Evolutionary conservation across 2,888 invertebrate species (phyloP), one percentile per base, ranked within the genome.

Genomic region (Tetragonula carbonaria): DNA sequence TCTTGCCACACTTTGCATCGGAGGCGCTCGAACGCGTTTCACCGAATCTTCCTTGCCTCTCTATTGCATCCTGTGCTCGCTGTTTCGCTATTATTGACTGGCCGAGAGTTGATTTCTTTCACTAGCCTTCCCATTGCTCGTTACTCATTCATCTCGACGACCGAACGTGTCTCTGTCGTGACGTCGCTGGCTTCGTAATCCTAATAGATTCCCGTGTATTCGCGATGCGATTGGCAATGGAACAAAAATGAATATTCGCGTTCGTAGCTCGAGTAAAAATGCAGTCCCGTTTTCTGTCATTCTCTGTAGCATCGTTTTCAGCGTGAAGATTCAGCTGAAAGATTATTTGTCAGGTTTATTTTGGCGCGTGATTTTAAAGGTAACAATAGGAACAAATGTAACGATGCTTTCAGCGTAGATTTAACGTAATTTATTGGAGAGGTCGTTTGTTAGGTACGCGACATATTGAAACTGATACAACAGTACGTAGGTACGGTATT

Each of bases 1-100:
- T 87, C 81, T 87, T 80, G 50, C 71, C 14, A 66, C 77, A 33
- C 84, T 87, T 82, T 84, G 81, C 78, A 80, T 84, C 81, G 57
- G 63, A 45, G 38, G 55, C 68, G 50, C 33, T 53, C 45, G 45
- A 45, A 45, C 45, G 45, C 45, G 45, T 45, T 45, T 45, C 45
- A 53, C 18, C 70, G 62, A 21, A 33, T 66, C 63, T 73, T 63
- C 57, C 75, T 8, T 45, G 23, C 57, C 68, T 67, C 72, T 73
- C 68, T 59, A 51, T 65, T 80, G 68, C 76, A 76, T 73, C 80
- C 80, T 83, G 83, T 63, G 45, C 8, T 68, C 62, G 45, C 76
- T 70, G 83, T 68, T 63, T 50, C 57, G 33, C 75, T 68, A 80
- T 80, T 82, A 74, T 72, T 67, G 75, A 16, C 72, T 28, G 51